These are phyloP conservation scores for Maniola hyperantus DNA, from an alignment of 2,888 invertebrate genomes.

Conservation along the genomic window DNA sequence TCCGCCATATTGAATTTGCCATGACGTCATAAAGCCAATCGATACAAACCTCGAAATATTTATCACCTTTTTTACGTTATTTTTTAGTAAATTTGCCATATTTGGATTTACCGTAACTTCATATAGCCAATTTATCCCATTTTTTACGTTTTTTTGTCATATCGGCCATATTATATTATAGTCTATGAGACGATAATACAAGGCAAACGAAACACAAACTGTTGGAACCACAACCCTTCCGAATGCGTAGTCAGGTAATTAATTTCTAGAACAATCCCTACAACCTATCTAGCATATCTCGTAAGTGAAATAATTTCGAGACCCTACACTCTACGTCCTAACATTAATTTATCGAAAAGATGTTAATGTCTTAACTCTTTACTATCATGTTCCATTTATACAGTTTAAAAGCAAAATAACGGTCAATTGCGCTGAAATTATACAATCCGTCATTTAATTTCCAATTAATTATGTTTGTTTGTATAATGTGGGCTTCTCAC, in stretches of 20 bases:
- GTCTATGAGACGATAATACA: too few relatives aligned
- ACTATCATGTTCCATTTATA: constrained; percentile 9
- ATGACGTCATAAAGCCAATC: neutral
- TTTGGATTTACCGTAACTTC: neutral
- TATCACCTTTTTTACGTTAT: too few relatives aligned
- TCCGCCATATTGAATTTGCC: neutral
- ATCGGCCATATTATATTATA: too few relatives aligned
- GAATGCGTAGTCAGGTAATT: neutral
- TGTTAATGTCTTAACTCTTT: neutral
- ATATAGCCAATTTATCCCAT: neutral
- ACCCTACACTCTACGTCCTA: constrained; percentile 4
- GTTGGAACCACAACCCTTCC: neutral
- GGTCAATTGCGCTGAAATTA: neutral
- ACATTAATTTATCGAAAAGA: constrained; percentile 2
- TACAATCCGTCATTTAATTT: neutral
- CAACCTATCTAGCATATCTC: neutral
- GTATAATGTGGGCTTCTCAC: neutral
- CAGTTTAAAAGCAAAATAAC: constrained; percentile 5
- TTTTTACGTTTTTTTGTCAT: too few relatives aligned
- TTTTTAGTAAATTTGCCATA: neutral
- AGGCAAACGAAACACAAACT: neutral
- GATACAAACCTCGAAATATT: too few relatives aligned
- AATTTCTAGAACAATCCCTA: constrained; percentile 6
- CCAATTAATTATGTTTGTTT: neutral
- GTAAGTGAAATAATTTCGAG: neutral